Conservation (phyloP, 2,888 invertebrate species). For the Marasmarcha lunaedactyla region DNA sequence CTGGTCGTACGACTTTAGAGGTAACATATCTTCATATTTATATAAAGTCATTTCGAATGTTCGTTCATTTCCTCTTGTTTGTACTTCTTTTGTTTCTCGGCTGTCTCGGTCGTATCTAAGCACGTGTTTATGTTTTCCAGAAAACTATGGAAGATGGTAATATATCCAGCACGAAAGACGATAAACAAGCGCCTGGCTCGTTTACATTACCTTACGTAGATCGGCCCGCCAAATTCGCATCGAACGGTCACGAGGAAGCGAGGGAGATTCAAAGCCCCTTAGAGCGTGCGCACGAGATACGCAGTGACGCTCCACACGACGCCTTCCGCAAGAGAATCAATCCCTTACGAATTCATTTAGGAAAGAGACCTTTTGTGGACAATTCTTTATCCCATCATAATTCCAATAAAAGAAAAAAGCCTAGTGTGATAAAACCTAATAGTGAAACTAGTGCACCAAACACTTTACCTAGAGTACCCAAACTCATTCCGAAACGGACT, state of each 20-base stretch:
- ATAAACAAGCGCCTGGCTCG: conserved; percentile 42
- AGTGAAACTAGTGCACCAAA: conserved; percentile 35
- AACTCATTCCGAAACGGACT: conserved; percentile 47
- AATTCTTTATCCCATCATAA: conserved; percentile 44
- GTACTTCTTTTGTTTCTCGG: conserved; percentile 64
- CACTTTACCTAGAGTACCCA: conserved; percentile 41
- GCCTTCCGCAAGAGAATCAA: conserved; percentile 52
- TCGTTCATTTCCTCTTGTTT: conserved; percentile 53
- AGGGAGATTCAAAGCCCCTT: conserved; percentile 3
- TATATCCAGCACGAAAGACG: conserved; percentile 50
- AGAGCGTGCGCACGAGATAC: conserved; percentile 21
- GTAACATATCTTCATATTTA: conserved; percentile 35
- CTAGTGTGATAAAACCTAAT: conserved; percentile 29
- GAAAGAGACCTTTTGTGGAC: conserved; percentile 61
- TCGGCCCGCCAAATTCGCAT: conserved; percentile 41
- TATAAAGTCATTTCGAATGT: conserved; percentile 42
- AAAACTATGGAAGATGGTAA: conserved; percentile 72
- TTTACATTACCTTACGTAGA: conserved; percentile 46
- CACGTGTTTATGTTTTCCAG: conserved; percentile 59
- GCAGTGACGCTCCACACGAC: conserved; percentile 29
- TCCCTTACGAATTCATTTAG: conserved; percentile 56
- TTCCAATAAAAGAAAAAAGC: conserved; percentile 45
- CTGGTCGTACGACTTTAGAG: conserved; percentile 68
- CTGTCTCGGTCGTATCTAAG: conserved; percentile 41
- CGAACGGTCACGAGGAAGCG: conserved; percentile 47